These are phyloP conservation scores for Cylindroiulus punctatus DNA, from an alignment of 2,888 invertebrate species.

Conservation along the genomic window DNA sequence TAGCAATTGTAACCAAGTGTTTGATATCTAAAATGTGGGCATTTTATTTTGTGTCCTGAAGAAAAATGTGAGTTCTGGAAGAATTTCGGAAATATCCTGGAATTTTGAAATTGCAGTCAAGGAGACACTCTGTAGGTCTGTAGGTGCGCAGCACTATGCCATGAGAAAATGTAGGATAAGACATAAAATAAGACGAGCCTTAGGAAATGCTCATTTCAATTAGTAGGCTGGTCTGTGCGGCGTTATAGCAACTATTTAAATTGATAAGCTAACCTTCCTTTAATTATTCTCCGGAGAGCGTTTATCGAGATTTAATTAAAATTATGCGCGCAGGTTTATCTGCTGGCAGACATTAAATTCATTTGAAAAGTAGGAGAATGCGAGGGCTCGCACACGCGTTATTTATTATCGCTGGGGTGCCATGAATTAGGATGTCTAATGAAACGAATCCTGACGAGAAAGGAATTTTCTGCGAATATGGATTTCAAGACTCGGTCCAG, in stretches of 20 bases:
- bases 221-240: constrained; percentile 7
- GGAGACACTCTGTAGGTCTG: too few relatives aligned
- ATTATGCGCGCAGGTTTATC: constrained; percentile 13
- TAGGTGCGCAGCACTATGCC: too few relatives aligned
- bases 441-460: not conserved
- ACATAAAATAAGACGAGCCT: not conserved
- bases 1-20: too few relatives aligned
- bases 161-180: too few relatives aligned
- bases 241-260: not conserved
- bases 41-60: too few relatives aligned
- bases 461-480: not conserved
- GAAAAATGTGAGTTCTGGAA: too few relatives aligned
- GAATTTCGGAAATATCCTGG: too few relatives aligned
- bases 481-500: not conserved
- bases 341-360: constrained; percentile 13
- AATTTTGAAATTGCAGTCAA: too few relatives aligned
- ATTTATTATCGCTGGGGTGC: constrained; percentile 21
- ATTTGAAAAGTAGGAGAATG: not conserved
- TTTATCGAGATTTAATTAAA: constrained; percentile 32
- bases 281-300: constrained; percentile 6
- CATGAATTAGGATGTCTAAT: not conserved
- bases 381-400: not conserved
- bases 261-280: constrained; percentile 27
- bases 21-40: too few relatives aligned
- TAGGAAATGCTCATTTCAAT: not conserved